A percentile compares a stretch with the other conserved stretches of the same genome.
Evolutionary conservation across 1,140 invertebrate genomes (phyloP).

Genomic region (Lepidurus packardi): DNA sequence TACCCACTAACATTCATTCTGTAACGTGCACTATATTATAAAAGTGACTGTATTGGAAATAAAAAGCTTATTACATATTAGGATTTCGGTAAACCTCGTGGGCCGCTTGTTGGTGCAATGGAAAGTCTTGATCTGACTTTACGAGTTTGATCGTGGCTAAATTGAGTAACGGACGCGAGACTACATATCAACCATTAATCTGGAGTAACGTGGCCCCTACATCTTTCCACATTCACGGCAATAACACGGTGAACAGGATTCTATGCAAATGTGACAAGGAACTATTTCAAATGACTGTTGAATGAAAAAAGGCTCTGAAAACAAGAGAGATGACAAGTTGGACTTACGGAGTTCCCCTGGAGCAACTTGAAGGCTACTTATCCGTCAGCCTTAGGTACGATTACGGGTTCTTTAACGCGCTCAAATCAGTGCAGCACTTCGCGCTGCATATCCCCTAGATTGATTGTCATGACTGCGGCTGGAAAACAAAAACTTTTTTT

Average conservation of each 20-base stretch:
- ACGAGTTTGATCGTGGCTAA: slow-evolving; percentile 23
- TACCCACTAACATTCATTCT: background rate
- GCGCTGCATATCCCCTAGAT: slow-evolving; percentile 9
- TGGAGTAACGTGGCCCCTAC: background rate
- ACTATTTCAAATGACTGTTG: background rate
- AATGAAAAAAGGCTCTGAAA: background rate
- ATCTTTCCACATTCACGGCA: too few species aligned
- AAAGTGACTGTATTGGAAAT: background rate
- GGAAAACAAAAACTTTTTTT: background rate
- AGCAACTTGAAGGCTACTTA: background rate
- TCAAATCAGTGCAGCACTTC: slow-evolving; percentile 29
- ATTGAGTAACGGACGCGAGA: slow-evolving; percentile 16
- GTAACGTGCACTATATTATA: background rate
- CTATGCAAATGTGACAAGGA: background rate
- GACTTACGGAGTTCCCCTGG: background rate
- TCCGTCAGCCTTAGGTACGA: slow-evolving; percentile 8
- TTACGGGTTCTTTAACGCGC: slow-evolving; percentile 25
- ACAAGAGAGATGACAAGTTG: background rate
- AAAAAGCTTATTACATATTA: slow-evolving; percentile 36
- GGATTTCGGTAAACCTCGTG: slow-evolving; percentile 31
- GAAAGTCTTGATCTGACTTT: slow-evolving; percentile 35
- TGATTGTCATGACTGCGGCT: background rate
- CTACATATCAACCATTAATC: background rate
- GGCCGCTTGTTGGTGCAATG: slow-evolving; percentile 36
- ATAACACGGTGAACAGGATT: background rate